Evolutionary conservation across 2,797 vertebrate species (phyloP).

Genomic region (Poeciliopsis infans): DNA sequence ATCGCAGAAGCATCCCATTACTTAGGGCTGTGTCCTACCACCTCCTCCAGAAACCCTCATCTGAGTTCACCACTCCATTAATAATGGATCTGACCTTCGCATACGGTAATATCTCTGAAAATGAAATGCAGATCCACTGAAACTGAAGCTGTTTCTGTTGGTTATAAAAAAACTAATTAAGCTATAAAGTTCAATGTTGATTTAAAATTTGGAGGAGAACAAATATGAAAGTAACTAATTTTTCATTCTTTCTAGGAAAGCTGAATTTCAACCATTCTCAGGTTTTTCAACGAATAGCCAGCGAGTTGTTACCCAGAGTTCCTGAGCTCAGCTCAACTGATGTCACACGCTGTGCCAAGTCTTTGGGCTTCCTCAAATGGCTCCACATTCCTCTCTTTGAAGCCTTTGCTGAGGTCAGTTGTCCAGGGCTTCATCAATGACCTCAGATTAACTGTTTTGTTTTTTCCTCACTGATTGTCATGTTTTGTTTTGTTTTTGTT

Average conservation of each 20-base stretch:
- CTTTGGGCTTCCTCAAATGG: slow-evolving; percentile 90
- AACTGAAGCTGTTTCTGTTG: background rate
- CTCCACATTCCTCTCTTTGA: slow-evolving; percentile 88
- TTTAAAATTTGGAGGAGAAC: background rate
- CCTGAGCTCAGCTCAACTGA: slow-evolving; percentile 72
- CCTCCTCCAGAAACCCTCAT: slow-evolving; percentile 85
- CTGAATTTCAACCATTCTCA: slow-evolving; percentile 88
- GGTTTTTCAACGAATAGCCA: slow-evolving; percentile 86
- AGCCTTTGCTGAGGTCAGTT: slow-evolving; percentile 84
- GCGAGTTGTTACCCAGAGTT: slow-evolving; percentile 81
- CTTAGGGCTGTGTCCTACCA: slow-evolving; percentile 92
- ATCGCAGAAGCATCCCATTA: slow-evolving; percentile 85
- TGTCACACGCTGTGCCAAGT: slow-evolving; percentile 83
- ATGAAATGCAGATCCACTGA: background rate
- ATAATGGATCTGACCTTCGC: slow-evolving; percentile 86
- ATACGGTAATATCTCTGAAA: slow-evolving; percentile 81
- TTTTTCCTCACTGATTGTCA: background rate
- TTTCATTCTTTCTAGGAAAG: slow-evolving; percentile 80
- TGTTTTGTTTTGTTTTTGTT: background rate
- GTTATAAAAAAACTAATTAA: background rate
- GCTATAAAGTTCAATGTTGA: background rate
- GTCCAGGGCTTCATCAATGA: slow-evolving; percentile 4
- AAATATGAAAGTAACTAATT: background rate
- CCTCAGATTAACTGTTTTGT: background rate
- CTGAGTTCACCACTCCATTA: slow-evolving; percentile 75